Evolutionary conservation across 2,888 invertebrate genomes (phyloP).

Genomic region (Antitype chi): DNA sequence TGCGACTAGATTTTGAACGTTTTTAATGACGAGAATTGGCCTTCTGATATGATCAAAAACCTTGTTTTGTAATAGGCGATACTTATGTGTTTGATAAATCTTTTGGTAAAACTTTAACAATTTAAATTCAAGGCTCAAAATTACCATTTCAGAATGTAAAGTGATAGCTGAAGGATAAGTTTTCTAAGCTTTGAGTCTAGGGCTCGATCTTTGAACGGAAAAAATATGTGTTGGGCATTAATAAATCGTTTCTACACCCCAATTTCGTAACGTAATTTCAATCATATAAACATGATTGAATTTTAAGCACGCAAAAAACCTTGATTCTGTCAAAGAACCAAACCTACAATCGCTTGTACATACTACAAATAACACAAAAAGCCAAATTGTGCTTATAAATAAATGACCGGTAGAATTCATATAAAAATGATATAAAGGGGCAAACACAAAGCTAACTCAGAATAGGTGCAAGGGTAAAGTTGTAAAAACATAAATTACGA

Average conservation of each 20-base stretch:
- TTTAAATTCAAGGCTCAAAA: background rate
- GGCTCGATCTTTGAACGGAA: background rate
- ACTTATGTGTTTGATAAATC: background rate
- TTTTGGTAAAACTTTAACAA: background rate
- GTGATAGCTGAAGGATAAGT: background rate
- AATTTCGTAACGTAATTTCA: too few relatives aligned
- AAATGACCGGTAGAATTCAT: conserved; percentile 6
- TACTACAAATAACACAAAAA: background rate
- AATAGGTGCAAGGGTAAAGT: conserved; percentile 28
- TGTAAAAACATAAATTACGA: conserved; percentile 57
- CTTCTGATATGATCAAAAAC: too few relatives aligned
- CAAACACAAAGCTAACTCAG: conserved; percentile 5
- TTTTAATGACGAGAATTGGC: too few relatives aligned
- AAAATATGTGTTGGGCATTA: background rate
- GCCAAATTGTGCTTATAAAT: background rate
- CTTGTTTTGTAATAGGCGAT: too few relatives aligned
- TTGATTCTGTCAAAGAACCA: background rate
- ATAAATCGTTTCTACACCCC: too few relatives aligned
- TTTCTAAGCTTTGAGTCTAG: background rate
- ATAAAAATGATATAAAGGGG: conserved; percentile 22
- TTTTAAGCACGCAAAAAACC: background rate
- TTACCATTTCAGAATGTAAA: background rate
- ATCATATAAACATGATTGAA: too few relatives aligned
- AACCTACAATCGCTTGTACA: background rate
- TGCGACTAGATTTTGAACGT: too few relatives aligned